phyloP scores from a whole-genome alignment of 2,888 invertebrate genomes.

The Chymomyza caudatula region DNA sequence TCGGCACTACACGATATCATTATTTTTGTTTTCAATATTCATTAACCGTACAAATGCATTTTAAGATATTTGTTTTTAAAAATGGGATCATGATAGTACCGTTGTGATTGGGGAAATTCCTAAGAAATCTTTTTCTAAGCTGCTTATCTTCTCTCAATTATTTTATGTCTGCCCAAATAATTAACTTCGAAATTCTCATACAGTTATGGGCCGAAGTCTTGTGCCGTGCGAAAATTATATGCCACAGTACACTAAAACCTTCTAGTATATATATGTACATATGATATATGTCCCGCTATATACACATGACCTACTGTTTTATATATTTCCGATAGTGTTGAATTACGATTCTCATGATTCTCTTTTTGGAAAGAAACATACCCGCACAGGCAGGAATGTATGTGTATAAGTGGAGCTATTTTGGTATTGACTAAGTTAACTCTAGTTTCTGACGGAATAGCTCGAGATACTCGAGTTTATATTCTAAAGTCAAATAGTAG shows the following conservation, averaged over 20 bases:
- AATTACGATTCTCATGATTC: too few species aligned
- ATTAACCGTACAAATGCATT: slow-evolving; percentile 45
- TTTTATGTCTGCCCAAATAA: too few species aligned
- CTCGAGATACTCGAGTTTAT: background rate
- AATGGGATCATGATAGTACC: background rate
- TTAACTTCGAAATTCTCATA: too few species aligned
- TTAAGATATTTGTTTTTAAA: background rate
- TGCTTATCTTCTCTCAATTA: too few species aligned
- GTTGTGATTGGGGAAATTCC: background rate
- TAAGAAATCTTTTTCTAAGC: background rate
- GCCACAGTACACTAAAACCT: background rate
- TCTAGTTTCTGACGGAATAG: background rate
- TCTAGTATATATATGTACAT: background rate
- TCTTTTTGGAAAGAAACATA: background rate
- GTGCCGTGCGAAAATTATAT: too few species aligned
- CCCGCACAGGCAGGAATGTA: background rate
- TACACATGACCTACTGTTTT: background rate
- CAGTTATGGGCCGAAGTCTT: too few species aligned
- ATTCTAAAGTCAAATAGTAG: too few species aligned
- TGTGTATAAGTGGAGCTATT: background rate
- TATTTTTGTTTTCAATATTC: slow-evolving; percentile 42
- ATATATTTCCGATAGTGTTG: background rate
- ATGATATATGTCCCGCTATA: background rate
- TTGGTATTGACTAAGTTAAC: background rate
- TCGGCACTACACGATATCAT: slow-evolving; percentile 86